Percentiles rank a stretch among this genome's conserved stretches.
phyloP scores from a whole-genome alignment of 2,797 vertebrate species.

The Enteromius anoplus region DNA sequence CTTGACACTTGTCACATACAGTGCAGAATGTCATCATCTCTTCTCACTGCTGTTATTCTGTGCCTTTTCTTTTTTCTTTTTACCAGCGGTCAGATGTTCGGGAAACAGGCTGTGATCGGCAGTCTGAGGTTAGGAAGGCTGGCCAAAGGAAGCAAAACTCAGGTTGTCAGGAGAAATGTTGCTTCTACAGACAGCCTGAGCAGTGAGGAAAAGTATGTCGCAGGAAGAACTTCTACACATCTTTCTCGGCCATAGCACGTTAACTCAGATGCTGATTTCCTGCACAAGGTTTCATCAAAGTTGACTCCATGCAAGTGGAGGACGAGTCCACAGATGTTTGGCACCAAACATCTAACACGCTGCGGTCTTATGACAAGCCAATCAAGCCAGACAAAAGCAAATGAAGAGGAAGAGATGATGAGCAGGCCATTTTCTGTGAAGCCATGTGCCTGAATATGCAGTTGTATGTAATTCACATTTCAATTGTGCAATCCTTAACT shows the following conservation, averaged over 20 bases:
- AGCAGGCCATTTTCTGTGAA: not conserved
- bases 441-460: constrained; percentile 12
- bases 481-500: not conserved
- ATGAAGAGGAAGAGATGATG: not conserved
- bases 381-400: constrained; percentile 28
- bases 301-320: constrained; percentile 13
- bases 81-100: constrained; percentile 38
- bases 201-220: constrained; percentile 41
- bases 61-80: not conserved
- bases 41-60: constrained; percentile 14
- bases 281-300: not conserved
- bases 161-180: constrained; percentile 18
- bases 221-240: not conserved
- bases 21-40: not conserved
- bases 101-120: constrained; percentile 27
- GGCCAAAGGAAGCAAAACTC: constrained; percentile 17
- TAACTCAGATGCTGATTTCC: not conserved
- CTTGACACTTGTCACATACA: not conserved
- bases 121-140: constrained; percentile 29
- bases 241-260: not conserved
- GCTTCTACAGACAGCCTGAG: constrained; percentile 27
- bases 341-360: not conserved
- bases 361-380: not conserved
- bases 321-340: not conserved
- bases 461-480: not conserved